Percentiles rank a stretch among this genome's conserved stretches.
Evolutionary conservation across 1,140 invertebrate species (phyloP).

Genomic region (Achatina immaculata): DNA sequence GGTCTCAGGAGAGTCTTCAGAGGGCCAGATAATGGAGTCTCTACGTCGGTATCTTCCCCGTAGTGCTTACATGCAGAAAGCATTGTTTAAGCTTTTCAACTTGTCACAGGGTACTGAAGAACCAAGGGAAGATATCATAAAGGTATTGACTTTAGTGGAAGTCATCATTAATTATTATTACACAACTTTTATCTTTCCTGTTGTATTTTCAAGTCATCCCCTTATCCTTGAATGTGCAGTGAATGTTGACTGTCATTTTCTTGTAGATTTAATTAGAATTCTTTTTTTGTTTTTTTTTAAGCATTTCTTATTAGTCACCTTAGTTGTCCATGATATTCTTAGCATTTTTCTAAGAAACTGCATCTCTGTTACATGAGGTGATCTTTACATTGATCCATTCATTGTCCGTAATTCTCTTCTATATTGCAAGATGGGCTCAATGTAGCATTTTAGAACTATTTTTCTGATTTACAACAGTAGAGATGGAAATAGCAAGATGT

Average conservation of each 20-base stretch:
- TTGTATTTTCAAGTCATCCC: not conserved
- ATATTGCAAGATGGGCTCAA: too few species aligned
- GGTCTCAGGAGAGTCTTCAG: slow-evolving; percentile 78
- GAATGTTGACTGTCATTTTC: not conserved
- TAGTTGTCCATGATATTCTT: too few species aligned
- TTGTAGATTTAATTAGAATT: not conserved
- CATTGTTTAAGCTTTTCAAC: slow-evolving; percentile 81
- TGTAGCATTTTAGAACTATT: too few species aligned
- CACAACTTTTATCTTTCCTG: not conserved
- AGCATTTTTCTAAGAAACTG: too few species aligned
- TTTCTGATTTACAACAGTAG: too few species aligned
- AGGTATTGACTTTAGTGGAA: slow-evolving; percentile 50
- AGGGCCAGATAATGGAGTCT: slow-evolving; percentile 78
- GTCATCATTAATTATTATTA: not conserved
- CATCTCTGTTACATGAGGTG: too few species aligned
- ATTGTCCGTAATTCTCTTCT: too few species aligned
- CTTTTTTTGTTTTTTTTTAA: not conserved
- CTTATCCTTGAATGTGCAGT: too few species aligned
- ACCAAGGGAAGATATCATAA: slow-evolving; percentile 78
- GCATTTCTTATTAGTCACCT: not conserved
- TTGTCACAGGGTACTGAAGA: slow-evolving; percentile 76
- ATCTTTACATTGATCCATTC: too few species aligned
- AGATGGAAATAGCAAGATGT: too few species aligned
- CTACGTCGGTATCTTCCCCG: slow-evolving; percentile 77
- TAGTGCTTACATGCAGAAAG: slow-evolving; percentile 80